Evolutionary conservation across 2,113 vertebrate genomes (phyloP), one percentile per base, ranked within the genome.

Genomic region (Hiodon tergisus): DNA sequence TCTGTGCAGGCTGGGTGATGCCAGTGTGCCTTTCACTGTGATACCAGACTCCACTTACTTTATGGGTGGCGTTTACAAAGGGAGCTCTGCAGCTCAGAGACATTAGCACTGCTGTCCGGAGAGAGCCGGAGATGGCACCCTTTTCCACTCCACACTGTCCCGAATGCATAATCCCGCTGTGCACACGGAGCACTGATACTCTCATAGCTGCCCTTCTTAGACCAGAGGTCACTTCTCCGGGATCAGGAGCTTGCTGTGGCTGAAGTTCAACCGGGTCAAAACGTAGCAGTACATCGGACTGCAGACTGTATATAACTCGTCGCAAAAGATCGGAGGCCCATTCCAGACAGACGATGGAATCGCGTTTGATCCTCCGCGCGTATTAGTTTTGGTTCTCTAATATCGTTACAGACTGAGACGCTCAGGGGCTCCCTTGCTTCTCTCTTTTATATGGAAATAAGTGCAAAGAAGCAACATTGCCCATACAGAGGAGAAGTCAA

Each of bases 191-290:
- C 74, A 81, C 65, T 54, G 4, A 65, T 63, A 79, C 63, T 60
- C 75, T 68, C 69, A 67, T 53, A 77, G 69, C 79, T 76, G 69
- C 77, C 73, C 71, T 77, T 77, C 77, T 59, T 14, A 69, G 81
- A 83, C 86, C 83, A 85, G 77, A 80, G 76, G 85, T 88, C 78
- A 88, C 87, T 88, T 89, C 80, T 85, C 84, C 83, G 86, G 78
- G 78, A 86, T 81, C 81, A 72, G 77, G 84, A 86, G 83, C 81
- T 84, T 87, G 85, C 89, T 80, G 2, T 72, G 83, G 85, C 85
- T 59, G 57, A 76, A 69, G 81, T 85, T 87, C 85, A 87, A 71
- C n/a, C 13, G 17, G 87, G 85, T 88, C 88, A 88, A 85, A 83
- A 84, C 74, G 86, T 86, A 84, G 48, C 80, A 76, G 78, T 72